Base-by-base conservation (phyloP, 2,888 invertebrate species). In the Amblyteles armatorius region DNA sequence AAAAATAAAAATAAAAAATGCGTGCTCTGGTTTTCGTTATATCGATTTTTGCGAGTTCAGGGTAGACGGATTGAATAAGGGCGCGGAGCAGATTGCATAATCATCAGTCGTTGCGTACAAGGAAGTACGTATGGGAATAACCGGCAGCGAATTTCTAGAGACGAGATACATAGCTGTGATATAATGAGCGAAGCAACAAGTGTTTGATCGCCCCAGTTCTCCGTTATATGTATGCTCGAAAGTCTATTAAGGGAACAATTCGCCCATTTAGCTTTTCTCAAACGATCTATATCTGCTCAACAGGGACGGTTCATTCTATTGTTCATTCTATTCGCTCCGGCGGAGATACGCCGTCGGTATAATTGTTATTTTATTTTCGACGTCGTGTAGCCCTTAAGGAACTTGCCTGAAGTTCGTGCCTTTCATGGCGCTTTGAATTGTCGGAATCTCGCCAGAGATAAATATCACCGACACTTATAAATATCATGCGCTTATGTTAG, bases 101-200 rank as follows among this genome's bases (percentile, higher is more conserved):
- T 13, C 2, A 33, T n/a, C 13, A 33, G 13, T 22, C 36, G 48
- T 69, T 48, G 26, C 33, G 33, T 16, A 57, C 11, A 7, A 36
- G 72, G 22, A 36, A 7, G 26, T 11, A 13, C 16, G 36, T 40
- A 22, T 55, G 6, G 22, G 22, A 55, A 55, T 33, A 55, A 55
- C 19, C 72, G 22, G 55, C 40, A 3, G 36, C 2, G 22, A 11
- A 55, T 55, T 71, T 69, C n/a, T 71, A 72, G 19, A 40, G 55
- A 55, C 33, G 36, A 55, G 55, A 26, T 11, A 29, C 19, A 22
- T 33, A 26, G 40, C 19, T 22, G 22, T 36, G 55, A 22, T 67
- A 67, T 71, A 55, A 67, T 68, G 52, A 13, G 16, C 29, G 52
- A 55, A n/a, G 22, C 68, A 68, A 78, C 78, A 68, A 69, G 69